phyloP scores from a whole-genome alignment of 30 jellyfish, hydroid and myxozoan genomes.

The Turritopsis dohrnii region DNA sequence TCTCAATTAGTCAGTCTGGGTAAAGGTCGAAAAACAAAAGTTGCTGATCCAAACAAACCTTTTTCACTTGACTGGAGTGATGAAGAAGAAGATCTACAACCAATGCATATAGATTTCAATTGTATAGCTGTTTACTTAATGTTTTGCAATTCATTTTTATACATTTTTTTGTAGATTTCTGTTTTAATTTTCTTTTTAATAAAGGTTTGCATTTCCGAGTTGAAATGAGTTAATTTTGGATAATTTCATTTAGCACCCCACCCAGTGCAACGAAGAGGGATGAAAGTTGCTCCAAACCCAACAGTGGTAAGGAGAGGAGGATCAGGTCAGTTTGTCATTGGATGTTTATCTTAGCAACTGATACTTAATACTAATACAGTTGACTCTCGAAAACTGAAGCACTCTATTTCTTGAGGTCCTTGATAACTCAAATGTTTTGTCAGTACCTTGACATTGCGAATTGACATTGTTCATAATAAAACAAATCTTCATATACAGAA shows the following conservation, averaged over 20 bases:
- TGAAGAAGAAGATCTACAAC: slow-evolving; percentile 72
- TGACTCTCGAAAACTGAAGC: too few species aligned
- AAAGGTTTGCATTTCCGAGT: neutral
- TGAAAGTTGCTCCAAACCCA: slow-evolving; percentile 13
- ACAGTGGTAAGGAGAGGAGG: neutral
- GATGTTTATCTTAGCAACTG: too few species aligned
- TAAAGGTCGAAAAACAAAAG: slow-evolving; percentile 15
- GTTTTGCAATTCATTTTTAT: too few species aligned
- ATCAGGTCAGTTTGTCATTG: slow-evolving; percentile 5
- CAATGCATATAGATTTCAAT: slow-evolving; percentile 68
- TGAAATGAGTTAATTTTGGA: neutral
- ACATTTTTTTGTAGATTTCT: too few species aligned
- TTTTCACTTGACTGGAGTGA: slow-evolving; percentile 31
- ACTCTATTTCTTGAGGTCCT: too few species aligned
- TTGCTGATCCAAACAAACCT: neutral
- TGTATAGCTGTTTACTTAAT: too few species aligned
- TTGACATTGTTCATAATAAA: too few species aligned
- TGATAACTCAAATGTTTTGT: too few species aligned
- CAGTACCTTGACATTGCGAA: too few species aligned
- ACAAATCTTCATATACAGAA: too few species aligned
- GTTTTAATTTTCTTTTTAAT: too few species aligned
- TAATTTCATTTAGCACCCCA: neutral
- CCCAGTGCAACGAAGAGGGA: neutral
- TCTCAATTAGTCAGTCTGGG: slow-evolving; percentile 7
- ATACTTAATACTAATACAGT: too few species aligned